Evolutionary conservation across 2,797 vertebrate genomes (phyloP).

Genomic region (Catostomus latipinnis): DNA sequence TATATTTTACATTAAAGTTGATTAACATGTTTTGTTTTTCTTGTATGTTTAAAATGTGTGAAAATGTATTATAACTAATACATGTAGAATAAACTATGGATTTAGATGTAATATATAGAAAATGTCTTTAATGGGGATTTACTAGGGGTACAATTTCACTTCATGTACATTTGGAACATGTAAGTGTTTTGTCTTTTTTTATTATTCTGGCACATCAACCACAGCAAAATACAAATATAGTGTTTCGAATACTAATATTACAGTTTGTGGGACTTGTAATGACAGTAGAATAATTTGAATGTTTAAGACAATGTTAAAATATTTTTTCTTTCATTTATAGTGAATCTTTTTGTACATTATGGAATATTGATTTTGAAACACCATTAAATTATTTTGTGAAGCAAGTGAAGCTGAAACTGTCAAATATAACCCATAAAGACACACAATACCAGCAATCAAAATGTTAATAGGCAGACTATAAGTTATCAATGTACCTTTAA

Average conservation of each 20-base stretch:
- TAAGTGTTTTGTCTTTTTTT: constrained; percentile 24
- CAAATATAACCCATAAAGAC: not conserved
- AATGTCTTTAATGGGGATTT: not conserved
- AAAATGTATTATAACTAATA: constrained; percentile 21
- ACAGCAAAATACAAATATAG: not conserved
- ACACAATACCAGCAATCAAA: not conserved
- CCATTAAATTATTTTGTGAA: constrained; percentile 54
- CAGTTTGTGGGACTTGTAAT: constrained; percentile 12
- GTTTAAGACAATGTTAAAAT: constrained; percentile 16
- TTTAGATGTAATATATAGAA: constrained; percentile 35
- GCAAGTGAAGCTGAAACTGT: not conserved
- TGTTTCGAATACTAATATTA: constrained; percentile 27
- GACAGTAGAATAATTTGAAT: constrained; percentile 41
- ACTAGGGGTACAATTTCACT: not conserved
- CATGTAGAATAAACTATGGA: not conserved
- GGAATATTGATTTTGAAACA: constrained; percentile 33
- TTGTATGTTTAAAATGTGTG: not conserved
- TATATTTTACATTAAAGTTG: not conserved
- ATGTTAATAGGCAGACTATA: not conserved
- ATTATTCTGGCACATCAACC: not conserved
- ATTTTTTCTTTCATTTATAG: not conserved
- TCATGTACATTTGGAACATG: not conserved
- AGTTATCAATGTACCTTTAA: not conserved
- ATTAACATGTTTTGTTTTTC: not conserved
- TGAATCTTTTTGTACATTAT: constrained; percentile 34